These are phyloP conservation scores for Scarus forsteni DNA, from an alignment of 2,797 vertebrate genomes.

Conservation along the genomic window DNA sequence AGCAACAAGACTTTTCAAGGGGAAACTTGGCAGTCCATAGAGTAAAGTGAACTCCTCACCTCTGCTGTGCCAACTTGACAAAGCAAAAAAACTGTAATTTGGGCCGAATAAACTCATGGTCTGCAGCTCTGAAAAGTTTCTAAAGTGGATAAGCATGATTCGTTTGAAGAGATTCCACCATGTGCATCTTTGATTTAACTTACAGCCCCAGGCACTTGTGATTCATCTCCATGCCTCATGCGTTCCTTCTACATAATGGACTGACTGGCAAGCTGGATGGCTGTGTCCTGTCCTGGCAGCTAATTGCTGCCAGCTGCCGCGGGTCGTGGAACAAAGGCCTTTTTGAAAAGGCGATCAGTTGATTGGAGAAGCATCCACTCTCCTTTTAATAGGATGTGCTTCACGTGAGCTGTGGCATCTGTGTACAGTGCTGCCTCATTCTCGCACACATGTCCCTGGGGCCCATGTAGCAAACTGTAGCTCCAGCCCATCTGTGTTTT, in stretches of 20 bases:
- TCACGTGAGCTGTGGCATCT: slow-evolving; percentile 83
- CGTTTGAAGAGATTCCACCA: slow-evolving; percentile 26
- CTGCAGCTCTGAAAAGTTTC: slow-evolving; percentile 14
- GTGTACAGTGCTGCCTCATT: slow-evolving; percentile 71
- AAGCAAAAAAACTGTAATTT: slow-evolving; percentile 34
- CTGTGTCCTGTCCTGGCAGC: slow-evolving; percentile 79
- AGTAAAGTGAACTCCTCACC: slow-evolving; percentile 53
- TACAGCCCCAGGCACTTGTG: slow-evolving; percentile 44
- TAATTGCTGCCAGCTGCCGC: slow-evolving; percentile 86
- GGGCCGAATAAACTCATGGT: slow-evolving; percentile 4
- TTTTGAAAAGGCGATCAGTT: slow-evolving; percentile 86
- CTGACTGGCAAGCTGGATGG: slow-evolving; percentile 73
- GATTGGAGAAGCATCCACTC: slow-evolving; percentile 78
- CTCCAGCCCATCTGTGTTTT: slow-evolving; percentile 69
- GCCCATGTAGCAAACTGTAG: slow-evolving; percentile 59
- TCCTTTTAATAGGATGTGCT: slow-evolving; percentile 81
- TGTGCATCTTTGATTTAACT: slow-evolving; percentile 56
- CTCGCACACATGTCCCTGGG: slow-evolving; percentile 45
- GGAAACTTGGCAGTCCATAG: slow-evolving; percentile 71
- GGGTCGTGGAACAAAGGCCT: slow-evolving; percentile 80
- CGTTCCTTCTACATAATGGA: slow-evolving; percentile 63
- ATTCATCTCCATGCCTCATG: slow-evolving; percentile 61
- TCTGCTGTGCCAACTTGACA: slow-evolving; percentile 57
- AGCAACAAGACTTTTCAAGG: slow-evolving; percentile 83
- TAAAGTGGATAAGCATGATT: slow-evolving; percentile 18